Percentiles rank a stretch among this genome's conserved stretches.
Evolutionary conservation across 1,140 invertebrate species (phyloP).

Genomic region (Calliopsis andreniformis): DNA sequence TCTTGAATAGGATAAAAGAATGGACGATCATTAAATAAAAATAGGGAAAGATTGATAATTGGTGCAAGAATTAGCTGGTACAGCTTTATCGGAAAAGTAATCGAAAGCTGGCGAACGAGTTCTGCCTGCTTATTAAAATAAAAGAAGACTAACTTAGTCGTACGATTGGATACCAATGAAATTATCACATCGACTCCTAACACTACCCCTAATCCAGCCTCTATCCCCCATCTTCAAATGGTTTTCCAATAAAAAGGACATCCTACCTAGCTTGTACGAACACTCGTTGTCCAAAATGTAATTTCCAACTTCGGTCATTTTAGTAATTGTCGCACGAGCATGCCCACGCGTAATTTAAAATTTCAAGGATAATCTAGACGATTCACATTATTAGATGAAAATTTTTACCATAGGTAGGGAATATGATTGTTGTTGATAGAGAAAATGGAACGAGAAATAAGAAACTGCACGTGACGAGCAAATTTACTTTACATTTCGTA

Average conservation of each 20-base stretch:
- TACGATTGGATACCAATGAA: slow-evolving; percentile 57
- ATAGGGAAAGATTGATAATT: not conserved
- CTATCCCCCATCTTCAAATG: slow-evolving; percentile 45
- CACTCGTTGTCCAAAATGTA: slow-evolving; percentile 2
- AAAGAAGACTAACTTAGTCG: slow-evolving; percentile 27
- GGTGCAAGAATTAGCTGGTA: not conserved
- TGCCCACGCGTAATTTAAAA: slow-evolving; percentile 1
- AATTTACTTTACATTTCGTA: not conserved
- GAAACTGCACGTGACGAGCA: not conserved
- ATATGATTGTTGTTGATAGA: too few relatives aligned
- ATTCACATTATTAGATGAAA: not conserved
- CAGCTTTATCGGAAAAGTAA: not conserved
- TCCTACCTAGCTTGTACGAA: not conserved
- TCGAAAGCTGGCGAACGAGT: not conserved
- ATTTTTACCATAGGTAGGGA: not conserved
- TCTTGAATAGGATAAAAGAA: too few relatives aligned
- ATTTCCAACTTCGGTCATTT: slow-evolving; percentile 23
- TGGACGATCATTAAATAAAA: not conserved
- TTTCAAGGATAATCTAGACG: not conserved
- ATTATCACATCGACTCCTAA: slow-evolving; percentile 64
- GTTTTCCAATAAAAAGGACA: slow-evolving; percentile 66
- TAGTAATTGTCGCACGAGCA: not conserved
- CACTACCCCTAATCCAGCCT: slow-evolving; percentile 18
- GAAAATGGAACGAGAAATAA: too few relatives aligned
- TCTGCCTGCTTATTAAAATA: not conserved